Evolutionary conservation across 2,113 vertebrate species (phyloP).

Genomic region (Lepus timidus): DNA sequence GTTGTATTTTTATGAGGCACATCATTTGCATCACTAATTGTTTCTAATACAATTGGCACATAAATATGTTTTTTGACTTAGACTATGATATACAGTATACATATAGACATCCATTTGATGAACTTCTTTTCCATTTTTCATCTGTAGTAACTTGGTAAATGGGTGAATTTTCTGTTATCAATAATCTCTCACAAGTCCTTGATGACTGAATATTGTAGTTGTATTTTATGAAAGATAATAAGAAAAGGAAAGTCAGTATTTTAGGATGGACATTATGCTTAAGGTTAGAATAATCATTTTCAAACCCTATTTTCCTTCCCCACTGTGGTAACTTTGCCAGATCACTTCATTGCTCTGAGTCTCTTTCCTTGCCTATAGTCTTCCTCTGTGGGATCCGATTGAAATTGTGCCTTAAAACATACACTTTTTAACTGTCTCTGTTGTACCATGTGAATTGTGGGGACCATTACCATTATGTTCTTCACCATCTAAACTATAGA

Average conservation of each 20-base stretch:
- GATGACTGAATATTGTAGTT: background rate
- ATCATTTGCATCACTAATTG: background rate
- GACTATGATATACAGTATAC: background rate
- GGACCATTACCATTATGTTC: background rate
- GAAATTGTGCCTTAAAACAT: background rate
- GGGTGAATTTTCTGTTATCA: background rate
- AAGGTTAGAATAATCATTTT: background rate
- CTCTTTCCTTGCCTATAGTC: background rate
- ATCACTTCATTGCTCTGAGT: background rate
- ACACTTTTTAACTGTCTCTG: too few species aligned
- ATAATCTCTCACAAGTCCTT: background rate
- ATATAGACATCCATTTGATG: background rate
- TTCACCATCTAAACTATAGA: background rate
- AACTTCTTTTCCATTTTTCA: background rate
- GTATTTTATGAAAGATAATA: background rate
- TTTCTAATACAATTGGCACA: background rate
- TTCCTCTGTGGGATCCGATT: background rate
- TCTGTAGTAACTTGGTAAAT: background rate
- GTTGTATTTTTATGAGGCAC: background rate
- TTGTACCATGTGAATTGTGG: background rate
- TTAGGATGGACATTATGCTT: background rate
- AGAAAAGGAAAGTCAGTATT: background rate
- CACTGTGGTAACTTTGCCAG: too few species aligned
- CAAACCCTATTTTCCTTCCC: background rate
- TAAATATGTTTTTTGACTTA: background rate